A percentile compares a stretch with the other conserved stretches of the same genome.
These are phyloP conservation scores for Cotesia glomerata DNA, from an alignment of 1,140 invertebrate genomes.

Conservation along the genomic window DNA sequence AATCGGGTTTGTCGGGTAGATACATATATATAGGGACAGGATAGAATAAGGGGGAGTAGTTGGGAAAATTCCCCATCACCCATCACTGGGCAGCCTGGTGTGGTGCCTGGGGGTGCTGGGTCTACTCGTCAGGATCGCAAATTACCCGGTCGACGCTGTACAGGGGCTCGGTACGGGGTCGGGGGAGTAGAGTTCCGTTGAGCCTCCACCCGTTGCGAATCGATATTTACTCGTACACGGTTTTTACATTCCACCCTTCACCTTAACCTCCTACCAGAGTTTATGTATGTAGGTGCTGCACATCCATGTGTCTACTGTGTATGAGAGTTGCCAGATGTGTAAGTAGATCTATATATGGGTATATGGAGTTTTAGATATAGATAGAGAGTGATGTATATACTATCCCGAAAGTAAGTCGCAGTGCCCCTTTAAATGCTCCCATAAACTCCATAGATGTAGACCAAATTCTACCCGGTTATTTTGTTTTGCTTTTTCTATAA, in stretches of 20 bases:
- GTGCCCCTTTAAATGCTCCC: slow-evolving; percentile 28
- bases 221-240: slow-evolving; percentile 26
- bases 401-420: slow-evolving; percentile 11
- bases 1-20: background rate
- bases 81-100: slow-evolving; percentile 24
- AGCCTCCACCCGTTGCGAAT: slow-evolving; percentile 24
- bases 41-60: background rate
- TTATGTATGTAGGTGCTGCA: background rate
- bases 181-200: background rate
- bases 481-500: background rate
- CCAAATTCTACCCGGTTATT: background rate
- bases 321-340: background rate
- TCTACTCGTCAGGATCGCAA: slow-evolving; percentile 42
- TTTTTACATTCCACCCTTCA: slow-evolving; percentile 11
- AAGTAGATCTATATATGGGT: background rate
- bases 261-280: background rate
- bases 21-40: background rate
- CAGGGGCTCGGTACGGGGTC: too few species aligned
- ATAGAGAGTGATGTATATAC: too few species aligned
- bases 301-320: background rate
- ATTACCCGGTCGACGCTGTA: slow-evolving; percentile 36
- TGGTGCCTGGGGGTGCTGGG: background rate
- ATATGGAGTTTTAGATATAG: background rate
- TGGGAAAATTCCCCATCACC: slow-evolving; percentile 26
- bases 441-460: slow-evolving; percentile 22